Percentiles rank a stretch among this genome's conserved stretches.
phyloP scores from a whole-genome alignment of 2,888 invertebrate genomes.

The Sinohyriopsis cumingii region DNA sequence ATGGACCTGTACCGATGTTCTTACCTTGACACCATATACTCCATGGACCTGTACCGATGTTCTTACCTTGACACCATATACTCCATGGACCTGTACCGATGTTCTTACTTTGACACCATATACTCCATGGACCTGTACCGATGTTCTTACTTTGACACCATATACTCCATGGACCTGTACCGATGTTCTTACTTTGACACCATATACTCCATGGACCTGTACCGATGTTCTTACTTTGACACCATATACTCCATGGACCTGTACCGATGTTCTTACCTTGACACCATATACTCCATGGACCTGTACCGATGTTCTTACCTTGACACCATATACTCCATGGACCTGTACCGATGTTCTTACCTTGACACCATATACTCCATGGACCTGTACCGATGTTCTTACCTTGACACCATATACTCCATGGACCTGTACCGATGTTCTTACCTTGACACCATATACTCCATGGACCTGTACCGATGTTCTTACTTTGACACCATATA shows the following conservation, averaged over 20 bases:
- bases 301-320: no score
- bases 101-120: no score
- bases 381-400: slow-evolving; percentile 11
- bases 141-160: no score
- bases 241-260: slow-evolving; percentile 55
- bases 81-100: slow-evolving; percentile 57
- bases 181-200: no score
- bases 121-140: no score
- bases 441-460: slow-evolving; percentile 16
- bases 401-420: slow-evolving; percentile 41
- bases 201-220: slow-evolving; percentile 58
- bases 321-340: slow-evolving; percentile 48
- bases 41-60: slow-evolving; percentile 55
- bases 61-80: slow-evolving; percentile 13
- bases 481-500: slow-evolving; percentile 13
- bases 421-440: slow-evolving; percentile 24
- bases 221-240: no score
- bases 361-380: slow-evolving; percentile 44
- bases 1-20: slow-evolving; percentile 24
- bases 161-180: slow-evolving; percentile 62
- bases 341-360: no score
- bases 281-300: slow-evolving; percentile 51
- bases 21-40: slow-evolving; percentile 16
- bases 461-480: slow-evolving; percentile 55
- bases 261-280: no score